Evolutionary conservation across 2,797 vertebrate species (phyloP).

Genomic region (Pipistrellus nathusii): DNA sequence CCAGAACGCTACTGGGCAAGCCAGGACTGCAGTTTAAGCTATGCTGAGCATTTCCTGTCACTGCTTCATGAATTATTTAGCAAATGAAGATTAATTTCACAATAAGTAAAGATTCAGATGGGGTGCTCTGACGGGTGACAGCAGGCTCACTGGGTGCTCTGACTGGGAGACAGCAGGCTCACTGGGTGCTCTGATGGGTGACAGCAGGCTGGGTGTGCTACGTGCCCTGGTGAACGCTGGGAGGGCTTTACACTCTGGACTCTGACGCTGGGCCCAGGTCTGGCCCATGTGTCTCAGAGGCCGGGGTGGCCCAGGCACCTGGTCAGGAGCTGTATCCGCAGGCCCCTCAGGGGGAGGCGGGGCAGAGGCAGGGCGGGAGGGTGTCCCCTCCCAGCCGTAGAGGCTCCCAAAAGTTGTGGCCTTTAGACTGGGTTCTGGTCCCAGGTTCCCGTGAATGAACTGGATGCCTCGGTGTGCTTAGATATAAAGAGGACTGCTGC

Average conservation of each 20-base stretch:
- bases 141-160: background rate
- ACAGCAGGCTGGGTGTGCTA: too few relatives aligned
- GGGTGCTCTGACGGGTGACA: background rate
- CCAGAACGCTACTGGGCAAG: background rate
- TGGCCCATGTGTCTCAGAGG: background rate
- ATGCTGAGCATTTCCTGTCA: slow-evolving; percentile 29
- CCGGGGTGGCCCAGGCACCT: background rate
- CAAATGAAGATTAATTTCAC: slow-evolving; percentile 42
- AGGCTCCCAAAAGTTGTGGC: too few relatives aligned
- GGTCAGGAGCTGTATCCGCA: background rate
- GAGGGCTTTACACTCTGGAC: background rate
- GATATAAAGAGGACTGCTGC: background rate
- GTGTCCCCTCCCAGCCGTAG: background rate
- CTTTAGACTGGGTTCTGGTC: too few relatives aligned
- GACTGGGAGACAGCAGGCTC: background rate
- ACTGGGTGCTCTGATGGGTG: too few relatives aligned
- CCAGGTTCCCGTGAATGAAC: background rate
- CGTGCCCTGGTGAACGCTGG: background rate
- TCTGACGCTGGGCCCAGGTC: background rate
- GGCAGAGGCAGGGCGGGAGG: background rate
- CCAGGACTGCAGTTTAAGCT: background rate
- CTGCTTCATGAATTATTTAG: background rate
- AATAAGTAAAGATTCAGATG: slow-evolving; percentile 15
- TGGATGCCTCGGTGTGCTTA: background rate
- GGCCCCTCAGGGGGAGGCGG: background rate